Conservation (phyloP, 2,113 vertebrate species). For the Otis tarda region DNA sequence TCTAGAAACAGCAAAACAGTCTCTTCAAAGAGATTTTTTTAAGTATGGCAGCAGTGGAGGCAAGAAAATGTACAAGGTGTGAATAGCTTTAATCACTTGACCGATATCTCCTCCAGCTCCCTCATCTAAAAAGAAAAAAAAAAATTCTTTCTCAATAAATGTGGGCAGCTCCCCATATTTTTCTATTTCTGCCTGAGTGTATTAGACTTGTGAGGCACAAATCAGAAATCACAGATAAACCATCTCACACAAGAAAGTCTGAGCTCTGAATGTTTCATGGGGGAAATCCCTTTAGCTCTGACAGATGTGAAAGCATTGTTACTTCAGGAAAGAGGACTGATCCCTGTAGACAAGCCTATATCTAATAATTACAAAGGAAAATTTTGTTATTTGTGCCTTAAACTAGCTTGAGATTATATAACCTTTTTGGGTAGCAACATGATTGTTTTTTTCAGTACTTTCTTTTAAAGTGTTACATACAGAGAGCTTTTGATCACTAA, state of each 20-base stretch:
- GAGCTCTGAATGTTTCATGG: neutral
- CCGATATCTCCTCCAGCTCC: neutral
- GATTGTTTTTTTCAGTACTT: neutral
- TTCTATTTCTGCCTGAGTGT: neutral
- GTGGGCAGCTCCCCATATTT: neutral
- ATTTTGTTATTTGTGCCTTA: neutral
- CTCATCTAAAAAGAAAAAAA: neutral
- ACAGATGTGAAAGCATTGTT: neutral
- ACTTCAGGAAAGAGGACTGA: neutral
- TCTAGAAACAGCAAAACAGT: neutral
- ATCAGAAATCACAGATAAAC: neutral
- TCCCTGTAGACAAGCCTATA: neutral
- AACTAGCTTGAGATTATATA: neutral
- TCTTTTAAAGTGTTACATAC: neutral
- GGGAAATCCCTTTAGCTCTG: neutral
- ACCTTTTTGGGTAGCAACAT: neutral
- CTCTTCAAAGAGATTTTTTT: neutral
- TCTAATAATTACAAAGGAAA: neutral
- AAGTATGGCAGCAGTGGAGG: neutral
- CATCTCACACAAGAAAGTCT: neutral
- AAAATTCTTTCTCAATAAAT: neutral
- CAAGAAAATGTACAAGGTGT: neutral
- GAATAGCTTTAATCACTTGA: neutral
- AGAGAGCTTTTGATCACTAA: neutral
- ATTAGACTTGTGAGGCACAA: neutral